Evolutionary conservation across 1,140 invertebrate species (phyloP).

Genomic region (Mizuhopecten yessoensis): DNA sequence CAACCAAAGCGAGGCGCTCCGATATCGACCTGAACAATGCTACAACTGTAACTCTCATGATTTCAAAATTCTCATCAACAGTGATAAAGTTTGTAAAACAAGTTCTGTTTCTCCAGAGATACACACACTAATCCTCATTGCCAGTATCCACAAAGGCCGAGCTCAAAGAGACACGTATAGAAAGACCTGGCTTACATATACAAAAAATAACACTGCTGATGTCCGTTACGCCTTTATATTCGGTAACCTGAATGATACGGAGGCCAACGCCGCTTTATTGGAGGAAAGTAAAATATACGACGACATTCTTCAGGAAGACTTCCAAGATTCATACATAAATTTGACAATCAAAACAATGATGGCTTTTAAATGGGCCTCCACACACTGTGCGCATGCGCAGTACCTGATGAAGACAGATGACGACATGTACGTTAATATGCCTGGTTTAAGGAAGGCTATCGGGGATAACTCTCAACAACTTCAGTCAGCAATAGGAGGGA

Average conservation of each 20-base stretch:
- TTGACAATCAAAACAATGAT: constrained; percentile 66
- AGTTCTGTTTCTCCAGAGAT: background rate
- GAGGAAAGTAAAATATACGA: constrained; percentile 61
- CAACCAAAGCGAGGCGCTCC: background rate
- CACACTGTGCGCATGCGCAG: constrained; percentile 60
- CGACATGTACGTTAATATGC: constrained; percentile 68
- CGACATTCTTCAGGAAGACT: constrained; percentile 70
- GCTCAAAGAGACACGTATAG: constrained; percentile 47
- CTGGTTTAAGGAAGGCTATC: constrained; percentile 58
- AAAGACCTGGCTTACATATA: constrained; percentile 54
- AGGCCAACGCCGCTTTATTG: background rate
- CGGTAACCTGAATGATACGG: constrained; percentile 46
- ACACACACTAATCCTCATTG: constrained; percentile 56
- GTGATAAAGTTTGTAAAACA: background rate
- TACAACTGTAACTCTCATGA: background rate
- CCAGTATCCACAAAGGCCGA: constrained; percentile 44
- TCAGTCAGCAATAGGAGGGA: constrained; percentile 60
- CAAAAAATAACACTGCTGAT: constrained; percentile 47
- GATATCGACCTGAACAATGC: background rate
- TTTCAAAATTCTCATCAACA: background rate
- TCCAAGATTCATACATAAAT: constrained; percentile 68
- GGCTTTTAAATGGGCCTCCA: constrained; percentile 65
- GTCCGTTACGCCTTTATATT: constrained; percentile 62
- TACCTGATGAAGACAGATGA: constrained; percentile 72
- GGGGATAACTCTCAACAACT: constrained; percentile 42